Percentiles rank a stretch among this genome's conserved stretches.
Evolutionary conservation across 2,888 invertebrate species (phyloP).

Genomic region (Nymphalis urticae): DNA sequence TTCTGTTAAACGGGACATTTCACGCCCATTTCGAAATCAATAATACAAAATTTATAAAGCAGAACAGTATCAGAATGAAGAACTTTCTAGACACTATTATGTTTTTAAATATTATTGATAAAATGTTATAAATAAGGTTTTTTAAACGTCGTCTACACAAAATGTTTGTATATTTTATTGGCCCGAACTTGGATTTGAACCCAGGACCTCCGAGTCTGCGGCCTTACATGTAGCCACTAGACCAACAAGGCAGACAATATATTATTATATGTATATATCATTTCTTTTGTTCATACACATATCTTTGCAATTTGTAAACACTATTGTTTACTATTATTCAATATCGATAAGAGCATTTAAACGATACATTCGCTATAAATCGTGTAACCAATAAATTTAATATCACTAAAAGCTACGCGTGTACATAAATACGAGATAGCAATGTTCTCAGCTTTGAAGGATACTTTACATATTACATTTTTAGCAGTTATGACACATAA

Average conservation of each 20-base stretch:
- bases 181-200: no score
- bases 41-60: not conserved
- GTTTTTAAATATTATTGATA: no score
- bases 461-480: not conserved
- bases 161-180: no score
- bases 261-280: not conserved
- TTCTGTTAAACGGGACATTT: slow-evolving; percentile 6
- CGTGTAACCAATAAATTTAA: slow-evolving; percentile 25
- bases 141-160: no score
- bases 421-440: slow-evolving; percentile 21
- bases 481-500: not conserved
- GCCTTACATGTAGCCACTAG: no score
- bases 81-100: no score
- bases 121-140: no score
- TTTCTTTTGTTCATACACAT: not conserved
- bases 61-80: not conserved
- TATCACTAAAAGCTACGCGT: slow-evolving; percentile 31
- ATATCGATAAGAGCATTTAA: slow-evolving; percentile 17
- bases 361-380: slow-evolving; percentile 20
- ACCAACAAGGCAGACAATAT: no score
- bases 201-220: no score
- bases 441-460: not conserved
- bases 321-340: slow-evolving; percentile 6
- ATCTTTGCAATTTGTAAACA: not conserved
- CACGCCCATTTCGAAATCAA: slow-evolving; percentile 1